Percentiles rank a stretch among this genome's conserved stretches.
phyloP scores from a whole-genome alignment of 2,888 invertebrate genomes.

The Noctua janthe region DNA sequence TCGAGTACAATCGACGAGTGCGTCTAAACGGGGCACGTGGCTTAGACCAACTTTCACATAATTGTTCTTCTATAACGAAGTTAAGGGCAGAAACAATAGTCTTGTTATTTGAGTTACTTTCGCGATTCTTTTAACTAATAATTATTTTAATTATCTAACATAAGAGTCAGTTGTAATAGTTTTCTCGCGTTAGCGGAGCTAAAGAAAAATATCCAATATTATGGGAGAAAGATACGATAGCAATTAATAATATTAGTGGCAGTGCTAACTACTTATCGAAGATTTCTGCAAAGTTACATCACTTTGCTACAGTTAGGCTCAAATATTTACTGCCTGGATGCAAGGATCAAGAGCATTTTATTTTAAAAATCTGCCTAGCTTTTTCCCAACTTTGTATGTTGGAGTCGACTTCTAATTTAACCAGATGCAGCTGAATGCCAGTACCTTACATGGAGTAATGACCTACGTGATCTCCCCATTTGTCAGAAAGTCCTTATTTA shows the following conservation, averaged over 20 bases:
- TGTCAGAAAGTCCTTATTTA: neutral
- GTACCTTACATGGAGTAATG: neutral
- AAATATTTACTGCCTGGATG: neutral
- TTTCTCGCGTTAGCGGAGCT: neutral
- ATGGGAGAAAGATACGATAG: neutral
- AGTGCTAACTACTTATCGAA: neutral
- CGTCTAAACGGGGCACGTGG: conserved; percentile 53
- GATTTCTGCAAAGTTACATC: neutral
- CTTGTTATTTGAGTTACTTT: conserved; percentile 42
- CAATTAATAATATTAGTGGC: neutral
- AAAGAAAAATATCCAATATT: neutral
- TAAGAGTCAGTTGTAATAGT: neutral
- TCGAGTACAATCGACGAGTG: conserved; percentile 54
- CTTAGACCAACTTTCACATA: conserved; percentile 53
- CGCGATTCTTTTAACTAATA: conserved; percentile 29
- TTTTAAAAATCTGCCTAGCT: neutral
- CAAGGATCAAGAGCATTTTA: neutral
- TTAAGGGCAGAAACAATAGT: conserved; percentile 52
- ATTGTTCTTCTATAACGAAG: conserved; percentile 54
- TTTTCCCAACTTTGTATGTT: neutral
- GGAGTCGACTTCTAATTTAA: neutral
- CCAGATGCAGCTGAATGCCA: neutral
- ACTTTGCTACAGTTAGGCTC: neutral
- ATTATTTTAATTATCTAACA: neutral
- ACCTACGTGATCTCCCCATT: neutral